These are phyloP conservation scores for Hybos culiciformis DNA, from an alignment of 2,888 invertebrate species.

Conservation along the genomic window DNA sequence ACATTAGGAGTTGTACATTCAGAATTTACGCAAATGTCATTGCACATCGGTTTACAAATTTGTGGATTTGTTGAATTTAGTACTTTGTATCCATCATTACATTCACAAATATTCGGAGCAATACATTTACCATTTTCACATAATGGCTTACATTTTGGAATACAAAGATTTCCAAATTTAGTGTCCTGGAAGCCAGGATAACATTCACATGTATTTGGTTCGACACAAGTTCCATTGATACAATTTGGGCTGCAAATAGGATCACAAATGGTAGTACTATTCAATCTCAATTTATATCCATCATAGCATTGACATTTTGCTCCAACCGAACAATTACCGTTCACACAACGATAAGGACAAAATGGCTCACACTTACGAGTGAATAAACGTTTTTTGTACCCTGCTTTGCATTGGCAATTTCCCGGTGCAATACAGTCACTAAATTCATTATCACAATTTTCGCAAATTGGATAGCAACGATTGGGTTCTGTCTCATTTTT, in stretches of 20 bases:
- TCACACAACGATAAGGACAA: constrained; percentile 22
- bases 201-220: constrained; percentile 29
- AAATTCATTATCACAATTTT: constrained; percentile 20
- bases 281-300: constrained; percentile 30
- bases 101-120: constrained; percentile 38
- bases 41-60: constrained; percentile 15
- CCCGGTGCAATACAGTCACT: constrained; percentile 29
- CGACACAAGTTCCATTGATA: constrained; percentile 35
- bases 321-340: constrained; percentile 37
- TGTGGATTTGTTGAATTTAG: constrained; percentile 12
- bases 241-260: constrained; percentile 29
- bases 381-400: constrained; percentile 25
- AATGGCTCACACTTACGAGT: constrained; percentile 21
- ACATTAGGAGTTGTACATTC: constrained; percentile 43
- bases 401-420: constrained; percentile 25
- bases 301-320: constrained; percentile 42
- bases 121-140: constrained; percentile 37
- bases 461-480: constrained; percentile 27
- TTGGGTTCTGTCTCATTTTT: constrained; percentile 14
- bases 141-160: constrained; percentile 26
- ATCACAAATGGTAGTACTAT: constrained; percentile 23
- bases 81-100: constrained; percentile 31
- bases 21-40: constrained; percentile 27
- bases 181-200: constrained; percentile 22
- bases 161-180: constrained; percentile 23